Evolutionary conservation across 2,797 vertebrate genomes (phyloP), one percentile per base, ranked within the genome.

Genomic region (Sebastes oblongus): DNA sequence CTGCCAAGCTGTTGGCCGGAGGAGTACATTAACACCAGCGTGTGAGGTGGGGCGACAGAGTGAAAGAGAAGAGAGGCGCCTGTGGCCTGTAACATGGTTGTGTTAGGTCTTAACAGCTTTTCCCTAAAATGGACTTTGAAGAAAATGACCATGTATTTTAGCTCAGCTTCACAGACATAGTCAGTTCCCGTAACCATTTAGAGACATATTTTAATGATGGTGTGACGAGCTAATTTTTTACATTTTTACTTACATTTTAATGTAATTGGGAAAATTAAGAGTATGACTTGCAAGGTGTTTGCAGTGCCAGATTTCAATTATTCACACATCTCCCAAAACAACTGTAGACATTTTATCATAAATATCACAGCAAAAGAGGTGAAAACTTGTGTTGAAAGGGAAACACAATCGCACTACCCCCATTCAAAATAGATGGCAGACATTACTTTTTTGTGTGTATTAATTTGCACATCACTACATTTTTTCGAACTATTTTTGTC

Each of bases 1-100:
- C 59, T 89, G 86, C 89, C 86, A 88, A 89, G 85, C 90, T 88
- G 89, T 87, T 91, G 91, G 92, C 92, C 73, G 67, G 72, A 88
- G 88, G 77, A 93, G 92, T 92, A 89, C 93, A 93, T 95, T 94
- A 94, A 93, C 95, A 92, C 81, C 42, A 71, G 80, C 56, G 70
- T 88, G 91, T 68, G 86, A 95, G 88, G 72, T 85, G 70, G 84
- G 74, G 85, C 82, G 81, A 65, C 77, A 64, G 83, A 60, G 80
- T 69, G 81, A 82, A 91, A 80, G 87, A 86, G 90, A 87, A 88
- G 76, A 74, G 87, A 82, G 93, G 90, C 88, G 91, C 90, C 92
- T 90, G 81, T 87, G 90, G 88, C 87, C 88, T 70, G 50, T 90
- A 86, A 73, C 91, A 86, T 18, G 39, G 54, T 32, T 6, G 50